These are phyloP conservation scores for Dendrolimus kikuchii DNA, from an alignment of 1,140 invertebrate genomes.

Conservation along the genomic window DNA sequence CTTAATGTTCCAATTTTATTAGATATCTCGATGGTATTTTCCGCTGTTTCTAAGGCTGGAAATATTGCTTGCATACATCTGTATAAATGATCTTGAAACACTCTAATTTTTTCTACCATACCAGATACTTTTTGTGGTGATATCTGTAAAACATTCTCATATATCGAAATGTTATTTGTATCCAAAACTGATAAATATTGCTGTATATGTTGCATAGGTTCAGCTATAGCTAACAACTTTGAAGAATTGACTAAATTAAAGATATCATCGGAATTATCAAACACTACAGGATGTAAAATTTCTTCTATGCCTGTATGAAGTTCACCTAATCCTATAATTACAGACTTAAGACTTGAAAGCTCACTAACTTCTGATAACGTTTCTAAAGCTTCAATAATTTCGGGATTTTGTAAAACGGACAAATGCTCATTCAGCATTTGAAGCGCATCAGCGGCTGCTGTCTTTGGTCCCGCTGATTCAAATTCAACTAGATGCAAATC, in stretches of 20 bases:
- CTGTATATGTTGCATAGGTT: slow-evolving; percentile 58
- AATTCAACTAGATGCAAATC: slow-evolving; percentile 27
- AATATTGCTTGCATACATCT: slow-evolving; percentile 35
- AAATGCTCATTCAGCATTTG: slow-evolving; percentile 46
- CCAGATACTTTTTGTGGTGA: slow-evolving; percentile 39
- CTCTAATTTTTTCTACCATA: slow-evolving; percentile 28
- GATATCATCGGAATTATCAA: slow-evolving; percentile 37
- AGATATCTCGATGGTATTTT: slow-evolving; percentile 35
- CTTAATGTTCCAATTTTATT: slow-evolving; percentile 31
- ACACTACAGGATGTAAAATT: slow-evolving; percentile 39
- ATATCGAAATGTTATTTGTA: slow-evolving; percentile 43
- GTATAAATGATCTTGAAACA: slow-evolving; percentile 42
- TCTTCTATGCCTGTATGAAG: slow-evolving; percentile 52
- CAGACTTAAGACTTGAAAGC: slow-evolving; percentile 43
- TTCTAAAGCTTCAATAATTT: slow-evolving; percentile 44
- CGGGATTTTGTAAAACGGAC: slow-evolving; percentile 40
- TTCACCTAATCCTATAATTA: slow-evolving; percentile 44
- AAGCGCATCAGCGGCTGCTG: slow-evolving; percentile 29
- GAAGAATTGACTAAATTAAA: slow-evolving; percentile 21
- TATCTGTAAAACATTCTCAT: slow-evolving; percentile 42
- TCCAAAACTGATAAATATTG: slow-evolving; percentile 47
- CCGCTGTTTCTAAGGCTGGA: slow-evolving; percentile 29
- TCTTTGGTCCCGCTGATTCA: slow-evolving; percentile 16
- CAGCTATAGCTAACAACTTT: slow-evolving; percentile 49
- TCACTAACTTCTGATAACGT: slow-evolving; percentile 42